phyloP scores from a whole-genome alignment of 1,140 invertebrate species.

The Heliconius congener region DNA sequence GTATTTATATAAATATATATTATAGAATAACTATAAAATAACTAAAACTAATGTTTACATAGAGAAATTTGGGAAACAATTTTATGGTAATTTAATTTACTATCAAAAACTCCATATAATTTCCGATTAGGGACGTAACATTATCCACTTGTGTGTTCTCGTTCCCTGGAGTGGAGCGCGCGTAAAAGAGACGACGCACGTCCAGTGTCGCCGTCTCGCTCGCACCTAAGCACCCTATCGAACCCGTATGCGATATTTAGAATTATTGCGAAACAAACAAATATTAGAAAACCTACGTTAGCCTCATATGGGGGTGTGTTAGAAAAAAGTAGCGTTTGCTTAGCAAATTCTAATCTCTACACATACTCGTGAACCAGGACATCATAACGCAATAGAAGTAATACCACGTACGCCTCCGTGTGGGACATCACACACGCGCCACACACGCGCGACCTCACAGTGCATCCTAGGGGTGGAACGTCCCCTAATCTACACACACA shows the following conservation, averaged over 20 bases:
- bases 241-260: not conserved
- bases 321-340: constrained; percentile 78
- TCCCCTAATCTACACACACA: constrained; percentile 59
- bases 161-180: constrained; percentile 32
- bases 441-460: constrained; percentile 65
- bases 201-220: constrained; percentile 32
- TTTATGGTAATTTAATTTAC: constrained; percentile 19
- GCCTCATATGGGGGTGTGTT: constrained; percentile 58
- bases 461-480: constrained; percentile 68
- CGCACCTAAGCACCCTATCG: constrained; percentile 26
- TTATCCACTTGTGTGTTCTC: constrained; percentile 39
- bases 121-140: constrained; percentile 22
- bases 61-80: not conserved
- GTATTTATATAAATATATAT: too few species aligned
- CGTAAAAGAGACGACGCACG: constrained; percentile 19
- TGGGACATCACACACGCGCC: constrained; percentile 61
- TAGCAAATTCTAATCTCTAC: constrained; percentile 81
- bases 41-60: constrained; percentile 8
- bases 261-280: constrained; percentile 19
- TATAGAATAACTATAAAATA: not conserved
- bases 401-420: constrained; percentile 65
- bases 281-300: constrained; percentile 50
- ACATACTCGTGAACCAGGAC: constrained; percentile 75
- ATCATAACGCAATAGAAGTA: constrained; percentile 60
- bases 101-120: constrained; percentile 18